Conservation (phyloP, 2,113 vertebrate genomes). For the Xenopus borealis region DNA sequence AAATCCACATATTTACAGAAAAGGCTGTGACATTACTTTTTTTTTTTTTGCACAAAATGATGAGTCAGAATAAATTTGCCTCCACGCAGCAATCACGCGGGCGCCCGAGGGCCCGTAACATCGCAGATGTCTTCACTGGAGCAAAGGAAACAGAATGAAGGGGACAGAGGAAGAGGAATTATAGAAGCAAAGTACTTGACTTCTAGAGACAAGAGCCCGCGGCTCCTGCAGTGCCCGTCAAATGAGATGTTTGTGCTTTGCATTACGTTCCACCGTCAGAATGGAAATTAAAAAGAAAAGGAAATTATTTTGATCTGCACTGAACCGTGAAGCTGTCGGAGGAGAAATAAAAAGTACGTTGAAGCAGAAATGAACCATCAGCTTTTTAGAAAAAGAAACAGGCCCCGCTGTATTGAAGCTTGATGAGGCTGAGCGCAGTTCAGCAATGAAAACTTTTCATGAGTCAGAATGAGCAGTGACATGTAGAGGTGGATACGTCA, state of each 20-base stretch:
- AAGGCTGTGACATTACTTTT: no score
- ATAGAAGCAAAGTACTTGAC: constrained; percentile 27
- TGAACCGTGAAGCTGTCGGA: constrained; percentile 8
- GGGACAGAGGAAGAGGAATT: constrained; percentile 4
- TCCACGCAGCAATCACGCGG: no score
- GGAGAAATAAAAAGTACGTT: not conserved
- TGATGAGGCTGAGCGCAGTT: no score
- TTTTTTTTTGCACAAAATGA: no score
- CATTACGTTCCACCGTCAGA: constrained; percentile 18
- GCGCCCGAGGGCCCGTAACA: not conserved
- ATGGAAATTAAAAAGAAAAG: constrained; percentile 1
- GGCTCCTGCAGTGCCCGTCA: constrained; percentile 7
- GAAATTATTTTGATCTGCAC: constrained; percentile 18
- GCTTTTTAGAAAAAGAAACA: no score
- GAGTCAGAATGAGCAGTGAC: no score
- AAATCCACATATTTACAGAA: no score
- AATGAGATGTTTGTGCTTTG: constrained; percentile 31
- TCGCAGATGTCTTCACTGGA: constrained; percentile 28
- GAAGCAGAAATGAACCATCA: no score
- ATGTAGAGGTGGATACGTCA: no score
- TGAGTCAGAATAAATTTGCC: no score
- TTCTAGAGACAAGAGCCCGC: constrained; percentile 20
- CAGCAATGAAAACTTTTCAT: no score
- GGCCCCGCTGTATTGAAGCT: no score
- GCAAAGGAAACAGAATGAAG: constrained; percentile 15